Conservation (phyloP, 2,797 vertebrate species). For the Mus caroli region DNA sequence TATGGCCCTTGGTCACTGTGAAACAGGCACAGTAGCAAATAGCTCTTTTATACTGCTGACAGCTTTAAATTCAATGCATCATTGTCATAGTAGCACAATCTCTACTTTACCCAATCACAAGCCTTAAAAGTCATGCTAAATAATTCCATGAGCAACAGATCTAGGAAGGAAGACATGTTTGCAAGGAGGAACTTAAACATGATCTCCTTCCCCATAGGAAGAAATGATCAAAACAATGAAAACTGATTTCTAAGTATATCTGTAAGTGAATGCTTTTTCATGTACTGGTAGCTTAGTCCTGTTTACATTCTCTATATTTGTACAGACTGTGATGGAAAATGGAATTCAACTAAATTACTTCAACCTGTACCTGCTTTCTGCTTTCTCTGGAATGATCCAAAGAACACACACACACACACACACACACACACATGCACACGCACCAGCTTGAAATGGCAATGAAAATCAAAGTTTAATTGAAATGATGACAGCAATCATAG, state of each 20-base stretch:
- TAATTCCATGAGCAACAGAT: neutral
- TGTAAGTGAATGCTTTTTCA: slow-evolving; percentile 22
- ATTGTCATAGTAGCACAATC: slow-evolving; percentile 17
- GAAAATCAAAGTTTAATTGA: slow-evolving; percentile 45
- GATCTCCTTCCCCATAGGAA: slow-evolving; percentile 5
- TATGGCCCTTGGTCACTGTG: neutral
- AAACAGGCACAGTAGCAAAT: neutral
- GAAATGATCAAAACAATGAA: slow-evolving; percentile 2
- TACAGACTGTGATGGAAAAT: slow-evolving; percentile 9
- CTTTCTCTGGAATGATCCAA: neutral
- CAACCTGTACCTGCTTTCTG: neutral
- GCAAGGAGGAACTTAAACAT: slow-evolving; percentile 40
- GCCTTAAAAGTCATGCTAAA: slow-evolving; percentile 36
- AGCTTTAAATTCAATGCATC: slow-evolving; percentile 52
- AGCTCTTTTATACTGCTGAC: slow-evolving; percentile 37
- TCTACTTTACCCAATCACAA: neutral
- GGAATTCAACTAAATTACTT: neutral
- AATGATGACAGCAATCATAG: neutral
- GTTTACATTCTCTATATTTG: neutral
- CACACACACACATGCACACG: neutral
- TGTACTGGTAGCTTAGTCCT: neutral
- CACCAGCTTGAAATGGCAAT: neutral
- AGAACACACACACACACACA: neutral
- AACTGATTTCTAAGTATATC: slow-evolving; percentile 7
- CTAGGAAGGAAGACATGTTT: neutral